These are phyloP conservation scores for Phenganax marumi DNA, from an alignment of 92 coral and sea anemone species.

Conservation along the genomic window DNA sequence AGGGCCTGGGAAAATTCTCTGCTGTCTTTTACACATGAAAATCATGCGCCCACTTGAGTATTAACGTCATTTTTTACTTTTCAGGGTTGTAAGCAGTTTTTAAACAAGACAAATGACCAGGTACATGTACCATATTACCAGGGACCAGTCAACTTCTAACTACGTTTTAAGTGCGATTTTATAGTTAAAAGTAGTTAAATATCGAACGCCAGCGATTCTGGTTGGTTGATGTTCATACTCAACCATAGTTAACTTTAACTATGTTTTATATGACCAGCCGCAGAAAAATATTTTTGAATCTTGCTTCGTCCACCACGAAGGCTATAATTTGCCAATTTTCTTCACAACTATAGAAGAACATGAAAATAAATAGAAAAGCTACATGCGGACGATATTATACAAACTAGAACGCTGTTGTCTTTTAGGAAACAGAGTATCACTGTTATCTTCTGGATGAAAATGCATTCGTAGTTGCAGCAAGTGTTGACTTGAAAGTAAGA, in stretches of 20 bases:
- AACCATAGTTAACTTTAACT: too few species aligned
- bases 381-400: not conserved
- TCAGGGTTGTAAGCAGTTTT: not conserved
- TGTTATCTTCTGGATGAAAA: slow-evolving; percentile 96
- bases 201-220: too few species aligned
- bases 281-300: too few species aligned
- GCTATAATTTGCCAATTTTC: too few species aligned
- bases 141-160: too few species aligned
- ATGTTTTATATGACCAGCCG: too few species aligned
- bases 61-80: not conserved
- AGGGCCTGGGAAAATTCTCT: too few species aligned
- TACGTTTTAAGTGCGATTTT: too few species aligned
- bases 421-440: slow-evolving; percentile 70
- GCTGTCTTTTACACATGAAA: not conserved
- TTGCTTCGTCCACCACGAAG: too few species aligned
- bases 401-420: not conserved
- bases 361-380: not conserved
- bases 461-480: slow-evolving; percentile 87
- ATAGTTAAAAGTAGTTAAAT: too few species aligned
- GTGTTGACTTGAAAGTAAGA: slow-evolving; percentile 64
- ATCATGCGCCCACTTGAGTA: not conserved
- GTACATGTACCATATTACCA: not conserved
- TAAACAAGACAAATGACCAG: slow-evolving; percentile 2
- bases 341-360: not conserved
- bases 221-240: too few species aligned